phyloP scores from a whole-genome alignment of 2,113 vertebrate species.

The Leptobrachium leishanense region DNA sequence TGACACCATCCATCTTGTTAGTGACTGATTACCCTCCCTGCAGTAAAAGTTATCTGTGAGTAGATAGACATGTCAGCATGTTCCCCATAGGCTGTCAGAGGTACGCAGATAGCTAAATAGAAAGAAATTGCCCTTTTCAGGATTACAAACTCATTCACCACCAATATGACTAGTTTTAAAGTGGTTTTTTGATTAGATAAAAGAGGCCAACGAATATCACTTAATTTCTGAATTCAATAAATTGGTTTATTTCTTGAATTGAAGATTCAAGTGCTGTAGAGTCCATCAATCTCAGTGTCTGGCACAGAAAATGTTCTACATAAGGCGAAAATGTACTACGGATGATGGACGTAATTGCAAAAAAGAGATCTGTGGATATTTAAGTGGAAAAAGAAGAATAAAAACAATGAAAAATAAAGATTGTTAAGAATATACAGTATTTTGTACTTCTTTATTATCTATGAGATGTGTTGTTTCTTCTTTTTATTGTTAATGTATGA shows the following conservation, averaged over 20 bases:
- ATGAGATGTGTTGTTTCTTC: too few relatives aligned
- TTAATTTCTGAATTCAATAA: neutral
- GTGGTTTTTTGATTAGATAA: neutral
- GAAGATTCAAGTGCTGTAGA: too few relatives aligned
- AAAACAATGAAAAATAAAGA: too few relatives aligned
- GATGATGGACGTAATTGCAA: neutral
- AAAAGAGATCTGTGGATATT: too few relatives aligned
- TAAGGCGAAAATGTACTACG: neutral
- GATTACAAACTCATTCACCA: conserved; percentile 1
- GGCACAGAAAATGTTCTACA: neutral
- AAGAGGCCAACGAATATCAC: neutral
- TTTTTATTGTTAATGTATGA: too few relatives aligned
- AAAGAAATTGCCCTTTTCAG: conserved; percentile 3
- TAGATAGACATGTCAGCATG: conserved; percentile 40
- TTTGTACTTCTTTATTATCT: too few relatives aligned
- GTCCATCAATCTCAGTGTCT: neutral
- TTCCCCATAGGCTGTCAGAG: conserved; percentile 14
- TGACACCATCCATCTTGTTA: conserved; percentile 42
- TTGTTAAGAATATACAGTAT: too few relatives aligned
- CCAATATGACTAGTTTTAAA: neutral
- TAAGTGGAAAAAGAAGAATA: too few relatives aligned
- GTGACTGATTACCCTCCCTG: conserved; percentile 41
- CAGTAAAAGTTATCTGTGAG: conserved; percentile 44
- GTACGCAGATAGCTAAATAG: neutral
- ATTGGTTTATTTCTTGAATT: neutral